phyloP scores from a whole-genome alignment of 2,797 vertebrate genomes.

The Rhinichthys osculus region DNA sequence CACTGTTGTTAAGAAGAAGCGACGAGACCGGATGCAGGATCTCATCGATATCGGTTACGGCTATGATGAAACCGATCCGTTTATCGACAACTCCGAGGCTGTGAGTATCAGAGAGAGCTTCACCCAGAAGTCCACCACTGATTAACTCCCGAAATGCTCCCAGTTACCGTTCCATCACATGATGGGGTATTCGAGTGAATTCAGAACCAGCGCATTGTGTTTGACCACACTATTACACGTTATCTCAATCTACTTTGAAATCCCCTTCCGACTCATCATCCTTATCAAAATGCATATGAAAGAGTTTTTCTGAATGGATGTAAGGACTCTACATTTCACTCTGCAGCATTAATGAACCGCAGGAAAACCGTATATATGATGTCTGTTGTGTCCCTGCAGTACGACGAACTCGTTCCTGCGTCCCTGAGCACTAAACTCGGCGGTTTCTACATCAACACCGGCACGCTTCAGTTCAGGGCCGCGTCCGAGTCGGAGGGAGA shows the following conservation, averaged over 20 bases:
- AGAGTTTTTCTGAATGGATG: neutral
- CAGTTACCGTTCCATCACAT: too few species aligned
- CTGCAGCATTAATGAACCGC: neutral
- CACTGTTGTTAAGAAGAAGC: conserved; percentile 85
- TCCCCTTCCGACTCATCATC: neutral
- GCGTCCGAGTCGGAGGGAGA: conserved; percentile 95
- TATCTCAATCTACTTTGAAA: neutral
- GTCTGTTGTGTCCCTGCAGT: conserved; percentile 73
- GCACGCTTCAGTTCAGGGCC: conserved; percentile 94
- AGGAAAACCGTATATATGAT: neutral
- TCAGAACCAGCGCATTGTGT: neutral
- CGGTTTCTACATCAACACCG: conserved; percentile 98
- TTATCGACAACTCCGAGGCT: conserved; percentile 98
- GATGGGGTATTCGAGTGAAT: neutral
- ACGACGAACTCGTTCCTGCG: conserved; percentile 97
- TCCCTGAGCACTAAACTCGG: conserved; percentile 96
- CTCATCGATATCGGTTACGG: conserved; percentile 97
- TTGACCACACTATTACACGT: neutral
- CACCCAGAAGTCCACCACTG: neutral
- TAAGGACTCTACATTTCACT: neutral
- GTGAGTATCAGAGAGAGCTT: conserved; percentile 78
- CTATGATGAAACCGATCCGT: conserved; percentile 96
- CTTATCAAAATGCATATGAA: neutral
- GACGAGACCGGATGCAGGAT: conserved; percentile 95
- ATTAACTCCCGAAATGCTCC: neutral